These are phyloP conservation scores for Tipula confusa DNA, from an alignment of 2,888 invertebrate genomes.

Conservation along the genomic window DNA sequence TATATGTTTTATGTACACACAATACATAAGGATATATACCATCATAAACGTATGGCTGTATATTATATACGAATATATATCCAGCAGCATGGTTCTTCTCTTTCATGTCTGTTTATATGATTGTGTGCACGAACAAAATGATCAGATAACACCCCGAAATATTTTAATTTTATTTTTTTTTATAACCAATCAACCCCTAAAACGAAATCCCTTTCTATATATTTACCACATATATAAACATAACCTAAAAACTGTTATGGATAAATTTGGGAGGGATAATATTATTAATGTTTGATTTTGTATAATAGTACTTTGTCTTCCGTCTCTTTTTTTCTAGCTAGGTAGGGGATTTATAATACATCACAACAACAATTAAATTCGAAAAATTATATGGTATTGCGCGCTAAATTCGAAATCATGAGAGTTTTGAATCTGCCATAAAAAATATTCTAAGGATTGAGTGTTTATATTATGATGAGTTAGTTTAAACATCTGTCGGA, in stretches of 20 bases:
- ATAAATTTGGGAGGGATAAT: not conserved
- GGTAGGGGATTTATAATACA: too few species aligned
- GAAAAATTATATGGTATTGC: not conserved
- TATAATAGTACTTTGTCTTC: not conserved
- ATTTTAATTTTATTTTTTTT: not conserved
- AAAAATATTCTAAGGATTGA: not conserved
- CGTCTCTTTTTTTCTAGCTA: not conserved
- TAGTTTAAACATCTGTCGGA: not conserved
- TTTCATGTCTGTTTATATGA: not conserved
- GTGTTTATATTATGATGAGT: not conserved
- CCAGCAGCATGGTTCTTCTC: not conserved
- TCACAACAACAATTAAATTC: not conserved
- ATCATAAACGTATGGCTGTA: not conserved
- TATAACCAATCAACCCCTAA: not conserved
- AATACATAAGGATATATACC: not conserved
- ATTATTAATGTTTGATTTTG: conserved; percentile 3
- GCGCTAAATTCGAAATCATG: not conserved
- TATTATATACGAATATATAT: not conserved
- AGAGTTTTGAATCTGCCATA: not conserved
- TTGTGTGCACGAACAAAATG: not conserved
- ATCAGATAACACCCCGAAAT: not conserved
- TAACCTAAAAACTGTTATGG: too few species aligned
- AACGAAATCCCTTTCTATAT: not conserved
- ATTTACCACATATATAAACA: not conserved
- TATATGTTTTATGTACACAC: not conserved